phyloP scores from a whole-genome alignment of 2,888 invertebrate species.

The Nesidiocoris tenuis region DNA sequence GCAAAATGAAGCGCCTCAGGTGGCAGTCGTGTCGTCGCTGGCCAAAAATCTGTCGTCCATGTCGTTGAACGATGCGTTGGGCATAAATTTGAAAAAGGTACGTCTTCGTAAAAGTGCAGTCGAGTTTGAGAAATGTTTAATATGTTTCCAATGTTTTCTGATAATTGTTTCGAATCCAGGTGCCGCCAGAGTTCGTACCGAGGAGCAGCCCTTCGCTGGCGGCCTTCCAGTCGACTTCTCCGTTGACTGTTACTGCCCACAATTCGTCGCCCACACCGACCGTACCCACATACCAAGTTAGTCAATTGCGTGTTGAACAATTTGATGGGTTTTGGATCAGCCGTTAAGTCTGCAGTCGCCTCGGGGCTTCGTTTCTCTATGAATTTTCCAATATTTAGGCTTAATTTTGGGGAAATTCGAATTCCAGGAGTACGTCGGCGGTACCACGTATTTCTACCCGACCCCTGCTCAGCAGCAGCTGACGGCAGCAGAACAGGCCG shows the following conservation, averaged over 20 bases:
- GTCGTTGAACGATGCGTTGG: conserved; percentile 54
- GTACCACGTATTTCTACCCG: conserved; percentile 91
- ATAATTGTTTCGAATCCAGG: conserved; percentile 10
- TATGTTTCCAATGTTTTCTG: no score
- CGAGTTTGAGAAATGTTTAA: no score
- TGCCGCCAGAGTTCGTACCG: conserved; percentile 27
- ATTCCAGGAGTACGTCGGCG: conserved; percentile 81
- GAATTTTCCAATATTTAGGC: neutral
- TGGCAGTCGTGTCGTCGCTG: conserved; percentile 52
- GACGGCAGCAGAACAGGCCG: neutral
- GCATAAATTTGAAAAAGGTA: conserved; percentile 57
- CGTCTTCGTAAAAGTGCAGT: neutral
- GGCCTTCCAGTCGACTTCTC: conserved; percentile 43
- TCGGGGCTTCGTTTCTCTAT: neutral
- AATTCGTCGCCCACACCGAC: conserved; percentile 56
- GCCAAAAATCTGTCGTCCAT: conserved; percentile 55
- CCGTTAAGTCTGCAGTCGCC: neutral
- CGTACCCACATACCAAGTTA: conserved; percentile 50
- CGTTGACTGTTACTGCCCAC: conserved; percentile 47
- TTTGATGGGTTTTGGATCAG: neutral
- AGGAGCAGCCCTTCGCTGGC: conserved; percentile 44
- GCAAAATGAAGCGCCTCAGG: conserved; percentile 53
- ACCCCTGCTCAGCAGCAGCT: conserved; percentile 53
- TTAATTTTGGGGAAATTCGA: neutral
- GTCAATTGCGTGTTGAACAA: neutral